Evolutionary conservation across 2,888 invertebrate species (phyloP), one percentile per base, ranked within the genome.

Genomic region (Trachelus tabidus): DNA sequence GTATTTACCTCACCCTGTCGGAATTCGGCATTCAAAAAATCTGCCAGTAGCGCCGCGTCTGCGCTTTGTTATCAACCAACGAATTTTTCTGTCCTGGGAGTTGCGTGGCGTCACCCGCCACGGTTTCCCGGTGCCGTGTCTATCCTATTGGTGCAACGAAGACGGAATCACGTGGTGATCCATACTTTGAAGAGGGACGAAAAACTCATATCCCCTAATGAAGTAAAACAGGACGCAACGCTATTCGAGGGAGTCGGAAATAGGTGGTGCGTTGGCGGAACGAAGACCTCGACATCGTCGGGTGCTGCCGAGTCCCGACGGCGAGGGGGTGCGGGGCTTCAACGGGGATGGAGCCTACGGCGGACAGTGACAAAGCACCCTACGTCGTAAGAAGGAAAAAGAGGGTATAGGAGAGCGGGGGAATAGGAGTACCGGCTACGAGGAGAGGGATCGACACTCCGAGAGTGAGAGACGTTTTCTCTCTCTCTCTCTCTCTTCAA

Each of bases 151-250:
- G 73, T 23, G 56, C 37, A 68, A 84, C 81, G 77, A 82, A 84
- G 84, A 83, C 77, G 40, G 40, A 37, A 12, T 37, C 33, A 69
- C 34, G 15, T 1, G 23, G 23, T 2, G 34, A 35, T 15, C 9
- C 73, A 73, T 37, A 9, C 23, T n/a, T n/a, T 34, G 74, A 34
- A 37, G 69, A 35, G 40, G 76, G 75, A 34, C 34, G 86, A 87
- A 84, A 86, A 87, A 87, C 85, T 88, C 87, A 86, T 87, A 88
- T 87, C 86, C 87, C 85, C 85, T 88, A 87, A 88, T 87, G 87
- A 88, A 88, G 88, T 85, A 86, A 87, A 87, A 87, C 87, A 83
- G 85, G 84, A 84, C 83, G 83, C 81, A 80, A 81, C 73, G 35
- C 68, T 34, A 40, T 75, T 56, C 75, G 71, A 74, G 74, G 37